A percentile compares a stretch with the other conserved stretches of the same genome.
phyloP scores from a whole-genome alignment of 1,140 invertebrate genomes.

The Paralvinella palmiformis region DNA sequence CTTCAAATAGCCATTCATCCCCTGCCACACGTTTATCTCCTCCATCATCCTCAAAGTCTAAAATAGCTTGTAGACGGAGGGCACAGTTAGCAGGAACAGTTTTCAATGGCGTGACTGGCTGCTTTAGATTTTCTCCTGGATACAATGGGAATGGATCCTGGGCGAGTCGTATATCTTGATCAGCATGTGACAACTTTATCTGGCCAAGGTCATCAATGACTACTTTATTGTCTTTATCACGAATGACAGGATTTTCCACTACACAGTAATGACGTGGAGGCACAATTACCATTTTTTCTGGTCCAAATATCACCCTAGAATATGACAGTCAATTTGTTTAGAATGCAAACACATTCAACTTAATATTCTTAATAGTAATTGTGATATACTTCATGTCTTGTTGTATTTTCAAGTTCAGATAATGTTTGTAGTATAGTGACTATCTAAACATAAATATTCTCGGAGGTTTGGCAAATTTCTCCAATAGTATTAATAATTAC shows the following conservation, averaged over 20 bases:
- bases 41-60: slow-evolving; percentile 50
- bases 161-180: slow-evolving; percentile 52
- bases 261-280: slow-evolving; percentile 54
- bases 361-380: too few species aligned
- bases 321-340: not conserved
- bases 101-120: slow-evolving; percentile 48
- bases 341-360: too few species aligned
- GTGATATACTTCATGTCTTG: too few species aligned
- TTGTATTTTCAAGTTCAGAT: too few species aligned
- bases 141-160: slow-evolving; percentile 57
- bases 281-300: slow-evolving; percentile 53
- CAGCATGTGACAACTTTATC: slow-evolving; percentile 50
- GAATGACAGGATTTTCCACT: slow-evolving; percentile 51
- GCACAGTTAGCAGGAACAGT: slow-evolving; percentile 52
- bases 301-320: slow-evolving; percentile 45
- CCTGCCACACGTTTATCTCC: slow-evolving; percentile 49
- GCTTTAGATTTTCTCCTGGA: slow-evolving; percentile 52
- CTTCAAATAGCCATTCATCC: slow-evolving; percentile 56
- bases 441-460: too few species aligned
- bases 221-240: slow-evolving; percentile 42
- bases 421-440: too few species aligned
- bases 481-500: too few species aligned
- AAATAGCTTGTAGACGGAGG: slow-evolving; percentile 44
- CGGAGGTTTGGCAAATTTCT: too few species aligned
- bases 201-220: slow-evolving; percentile 48